Conservation (phyloP, 2,888 invertebrate genomes). For the Trilocha varians region DNA sequence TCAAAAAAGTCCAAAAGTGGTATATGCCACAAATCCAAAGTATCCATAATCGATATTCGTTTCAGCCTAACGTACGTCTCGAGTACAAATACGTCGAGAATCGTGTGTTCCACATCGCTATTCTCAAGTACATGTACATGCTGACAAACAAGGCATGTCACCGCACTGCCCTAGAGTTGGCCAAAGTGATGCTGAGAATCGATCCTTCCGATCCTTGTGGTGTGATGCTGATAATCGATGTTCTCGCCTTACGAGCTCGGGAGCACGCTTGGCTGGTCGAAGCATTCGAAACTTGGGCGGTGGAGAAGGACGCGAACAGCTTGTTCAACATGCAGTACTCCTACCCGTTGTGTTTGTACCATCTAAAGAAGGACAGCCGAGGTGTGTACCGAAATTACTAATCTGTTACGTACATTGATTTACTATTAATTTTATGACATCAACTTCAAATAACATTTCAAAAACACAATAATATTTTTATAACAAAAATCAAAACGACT, state of each 20-base stretch:
- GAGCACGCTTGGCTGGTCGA: slow-evolving; percentile 80
- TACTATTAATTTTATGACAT: no score
- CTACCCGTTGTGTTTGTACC: slow-evolving; percentile 37
- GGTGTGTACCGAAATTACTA: no score
- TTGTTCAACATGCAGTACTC: slow-evolving; percentile 47
- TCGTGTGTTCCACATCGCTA: slow-evolving; percentile 68
- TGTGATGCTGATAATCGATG: slow-evolving; percentile 82
- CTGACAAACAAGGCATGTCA: slow-evolving; percentile 86
- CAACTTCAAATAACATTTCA: no score
- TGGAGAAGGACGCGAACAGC: slow-evolving; percentile 22
- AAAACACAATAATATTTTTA: no score
- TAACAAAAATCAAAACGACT: no score
- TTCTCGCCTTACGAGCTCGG: slow-evolving; percentile 81
- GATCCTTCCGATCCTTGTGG: slow-evolving; percentile 86
- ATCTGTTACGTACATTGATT: no score
- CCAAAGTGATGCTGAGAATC: slow-evolving; percentile 83
- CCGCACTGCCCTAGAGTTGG: slow-evolving; percentile 88
- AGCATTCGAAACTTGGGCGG: slow-evolving; percentile 25
- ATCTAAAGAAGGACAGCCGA: slow-evolving; percentile 26
- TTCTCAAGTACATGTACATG: slow-evolving; percentile 84
- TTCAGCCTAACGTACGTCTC: slow-evolving; percentile 37
- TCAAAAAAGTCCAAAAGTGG: no score
- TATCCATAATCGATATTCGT: slow-evolving; percentile 7
- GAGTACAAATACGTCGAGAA: slow-evolving; percentile 43
- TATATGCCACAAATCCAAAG: no score